phyloP scores from a whole-genome alignment of 1,140 invertebrate species.

The Drosophila pseudoananassae region DNA sequence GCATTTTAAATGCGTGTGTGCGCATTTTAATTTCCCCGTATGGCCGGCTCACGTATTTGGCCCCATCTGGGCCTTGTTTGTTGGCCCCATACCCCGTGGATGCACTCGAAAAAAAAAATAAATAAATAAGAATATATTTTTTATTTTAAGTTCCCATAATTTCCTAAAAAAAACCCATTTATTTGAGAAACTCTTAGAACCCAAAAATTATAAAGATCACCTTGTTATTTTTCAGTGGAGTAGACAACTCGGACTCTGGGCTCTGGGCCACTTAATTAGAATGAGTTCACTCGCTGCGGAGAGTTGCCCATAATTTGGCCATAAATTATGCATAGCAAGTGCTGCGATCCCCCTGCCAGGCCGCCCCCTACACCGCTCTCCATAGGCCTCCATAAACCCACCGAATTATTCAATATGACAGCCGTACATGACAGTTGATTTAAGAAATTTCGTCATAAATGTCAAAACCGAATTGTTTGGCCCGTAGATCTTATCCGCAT shows the following conservation, averaged over 20 bases:
- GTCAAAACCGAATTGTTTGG: constrained; percentile 73
- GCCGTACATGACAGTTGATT: constrained; percentile 78
- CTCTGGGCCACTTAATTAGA: constrained; percentile 72
- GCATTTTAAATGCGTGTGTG: constrained; percentile 68
- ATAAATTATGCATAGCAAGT: constrained; percentile 81
- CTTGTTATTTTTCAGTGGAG: not conserved
- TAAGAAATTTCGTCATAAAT: constrained; percentile 82
- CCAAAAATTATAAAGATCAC: too few species aligned
- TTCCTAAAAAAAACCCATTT: too few species aligned
- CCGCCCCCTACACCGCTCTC: constrained; percentile 1
- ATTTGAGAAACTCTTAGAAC: too few species aligned
- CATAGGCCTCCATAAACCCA: constrained; percentile 43
- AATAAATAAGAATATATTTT: not conserved
- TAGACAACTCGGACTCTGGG: constrained; percentile 8
- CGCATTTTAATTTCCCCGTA: constrained; percentile 57
- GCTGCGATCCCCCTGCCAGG: constrained; percentile 20
- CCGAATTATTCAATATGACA: constrained; percentile 81
- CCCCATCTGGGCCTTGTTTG: constrained; percentile 39
- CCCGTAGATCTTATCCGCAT: constrained; percentile 79
- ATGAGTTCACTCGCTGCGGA: constrained; percentile 70
- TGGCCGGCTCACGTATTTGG: constrained; percentile 48
- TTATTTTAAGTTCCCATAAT: too few species aligned
- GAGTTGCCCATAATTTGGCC: constrained; percentile 53
- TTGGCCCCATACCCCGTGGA: not conserved
- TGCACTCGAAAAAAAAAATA: not conserved